These are phyloP conservation scores for Muscicapa adusta DNA, from an alignment of 2,113 vertebrate species.

Conservation along the genomic window DNA sequence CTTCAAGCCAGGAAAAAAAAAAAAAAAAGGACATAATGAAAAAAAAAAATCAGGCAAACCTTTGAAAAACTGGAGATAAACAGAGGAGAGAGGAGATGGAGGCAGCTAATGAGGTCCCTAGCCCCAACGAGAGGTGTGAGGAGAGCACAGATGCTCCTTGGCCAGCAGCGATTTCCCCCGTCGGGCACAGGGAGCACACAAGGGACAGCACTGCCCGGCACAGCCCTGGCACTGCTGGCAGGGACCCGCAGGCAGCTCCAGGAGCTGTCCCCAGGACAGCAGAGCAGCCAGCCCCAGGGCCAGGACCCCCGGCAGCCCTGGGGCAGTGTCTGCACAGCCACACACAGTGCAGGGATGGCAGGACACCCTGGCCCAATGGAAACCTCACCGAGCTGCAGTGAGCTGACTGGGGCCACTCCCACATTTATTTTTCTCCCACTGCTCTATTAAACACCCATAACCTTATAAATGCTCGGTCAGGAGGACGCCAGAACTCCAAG, in stretches of 20 bases:
- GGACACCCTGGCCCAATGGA: neutral
- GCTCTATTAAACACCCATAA: neutral
- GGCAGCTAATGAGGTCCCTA: slow-evolving; percentile 2
- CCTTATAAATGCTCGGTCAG: rapidly evolving
- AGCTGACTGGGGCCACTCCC: neutral
- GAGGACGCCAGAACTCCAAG: neutral
- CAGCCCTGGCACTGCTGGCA: neutral
- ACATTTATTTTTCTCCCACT: neutral
- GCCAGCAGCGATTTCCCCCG: neutral
- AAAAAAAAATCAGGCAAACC: neutral
- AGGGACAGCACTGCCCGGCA: neutral
- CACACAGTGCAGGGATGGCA: neutral
- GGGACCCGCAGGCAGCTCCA: neutral
- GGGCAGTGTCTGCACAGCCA: neutral
- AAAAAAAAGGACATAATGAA: neutral
- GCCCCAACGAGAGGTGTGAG: rapidly evolving
- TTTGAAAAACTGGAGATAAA: neutral
- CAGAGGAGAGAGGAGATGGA: neutral
- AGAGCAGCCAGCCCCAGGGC: neutral
- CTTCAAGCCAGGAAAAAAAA: neutral
- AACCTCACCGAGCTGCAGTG: rapidly evolving
- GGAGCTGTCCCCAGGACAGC: rapidly evolving
- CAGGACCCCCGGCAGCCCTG: neutral
- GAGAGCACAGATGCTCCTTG: neutral
- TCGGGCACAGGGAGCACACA: neutral